These are phyloP conservation scores for Salminus brasiliensis DNA, from an alignment of 2,113 vertebrate species.

Conservation along the genomic window DNA sequence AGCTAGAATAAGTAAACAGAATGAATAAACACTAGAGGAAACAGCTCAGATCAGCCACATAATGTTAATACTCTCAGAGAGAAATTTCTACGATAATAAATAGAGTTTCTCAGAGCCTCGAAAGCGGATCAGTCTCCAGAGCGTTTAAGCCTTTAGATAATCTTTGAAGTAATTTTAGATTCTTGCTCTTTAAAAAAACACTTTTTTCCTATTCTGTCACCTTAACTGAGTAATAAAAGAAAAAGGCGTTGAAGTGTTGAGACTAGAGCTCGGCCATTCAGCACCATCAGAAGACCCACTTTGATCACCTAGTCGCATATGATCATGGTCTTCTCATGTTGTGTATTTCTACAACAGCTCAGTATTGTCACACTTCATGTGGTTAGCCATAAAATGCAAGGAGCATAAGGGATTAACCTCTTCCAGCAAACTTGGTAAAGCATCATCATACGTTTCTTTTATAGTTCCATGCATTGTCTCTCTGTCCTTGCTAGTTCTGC, in stretches of 20 bases:
- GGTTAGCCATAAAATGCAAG: no score
- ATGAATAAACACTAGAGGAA: slow-evolving; percentile 16
- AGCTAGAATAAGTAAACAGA: slow-evolving; percentile 7
- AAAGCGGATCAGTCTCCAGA: slow-evolving; percentile 16
- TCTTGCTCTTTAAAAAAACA: neutral
- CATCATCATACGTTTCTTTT: no score
- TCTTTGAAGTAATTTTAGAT: slow-evolving; percentile 23
- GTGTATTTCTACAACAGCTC: neutral
- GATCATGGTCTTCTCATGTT: neutral
- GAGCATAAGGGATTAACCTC: no score
- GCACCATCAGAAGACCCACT: neutral
- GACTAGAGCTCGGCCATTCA: slow-evolving; percentile 20
- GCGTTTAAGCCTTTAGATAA: neutral
- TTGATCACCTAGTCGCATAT: slow-evolving; percentile 30
- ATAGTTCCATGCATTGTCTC: no score
- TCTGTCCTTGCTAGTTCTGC: no score
- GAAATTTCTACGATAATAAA: slow-evolving; percentile 22
- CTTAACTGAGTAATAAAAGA: slow-evolving; percentile 4
- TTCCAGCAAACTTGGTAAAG: no score
- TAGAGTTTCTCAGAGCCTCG: neutral
- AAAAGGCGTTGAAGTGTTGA: slow-evolving; percentile 6
- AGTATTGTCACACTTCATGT: no score
- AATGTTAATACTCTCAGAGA: slow-evolving; percentile 14
- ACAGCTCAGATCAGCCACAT: slow-evolving; percentile 19
- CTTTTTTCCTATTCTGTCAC: slow-evolving; percentile 23